phyloP scores from a whole-genome alignment of 2,888 invertebrate genomes.

The Nymphalis c-album region DNA sequence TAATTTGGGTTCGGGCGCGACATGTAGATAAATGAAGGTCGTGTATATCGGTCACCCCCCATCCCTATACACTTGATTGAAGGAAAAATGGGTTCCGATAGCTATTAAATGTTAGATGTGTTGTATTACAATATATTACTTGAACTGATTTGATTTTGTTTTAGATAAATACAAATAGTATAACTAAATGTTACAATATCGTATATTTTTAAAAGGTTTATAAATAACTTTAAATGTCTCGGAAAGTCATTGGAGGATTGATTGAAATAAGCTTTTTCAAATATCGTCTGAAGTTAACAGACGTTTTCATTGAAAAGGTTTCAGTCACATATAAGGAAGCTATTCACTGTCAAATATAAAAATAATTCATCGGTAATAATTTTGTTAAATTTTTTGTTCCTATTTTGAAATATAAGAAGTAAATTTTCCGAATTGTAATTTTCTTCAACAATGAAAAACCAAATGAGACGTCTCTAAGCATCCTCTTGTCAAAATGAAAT shows the following conservation, averaged over 20 bases:
- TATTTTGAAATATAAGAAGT: too few species aligned
- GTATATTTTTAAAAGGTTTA: too few species aligned
- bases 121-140: constrained; percentile 12
- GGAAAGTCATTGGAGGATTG: too few species aligned
- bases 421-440: neutral
- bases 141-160: constrained; percentile 20
- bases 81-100: constrained; percentile 43
- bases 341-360: too few species aligned
- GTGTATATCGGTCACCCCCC: constrained; percentile 35
- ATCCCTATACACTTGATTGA: constrained; percentile 47
- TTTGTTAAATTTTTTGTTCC: too few species aligned
- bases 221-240: too few species aligned
- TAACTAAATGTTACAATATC: too few species aligned
- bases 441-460: neutral
- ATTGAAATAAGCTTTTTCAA: too few species aligned
- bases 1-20: constrained; percentile 57
- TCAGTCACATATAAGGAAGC: too few species aligned
- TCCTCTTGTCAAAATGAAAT: constrained; percentile 16
- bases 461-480: neutral
- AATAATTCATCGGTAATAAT: too few species aligned
- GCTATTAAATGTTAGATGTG: constrained; percentile 34
- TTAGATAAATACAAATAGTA: neutral
- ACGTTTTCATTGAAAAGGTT: too few species aligned
- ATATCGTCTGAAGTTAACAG: too few species aligned
- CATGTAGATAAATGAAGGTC: constrained; percentile 61